Base-by-base conservation (phyloP, 2,888 invertebrate genomes). In the Euproctis similis region DNA sequence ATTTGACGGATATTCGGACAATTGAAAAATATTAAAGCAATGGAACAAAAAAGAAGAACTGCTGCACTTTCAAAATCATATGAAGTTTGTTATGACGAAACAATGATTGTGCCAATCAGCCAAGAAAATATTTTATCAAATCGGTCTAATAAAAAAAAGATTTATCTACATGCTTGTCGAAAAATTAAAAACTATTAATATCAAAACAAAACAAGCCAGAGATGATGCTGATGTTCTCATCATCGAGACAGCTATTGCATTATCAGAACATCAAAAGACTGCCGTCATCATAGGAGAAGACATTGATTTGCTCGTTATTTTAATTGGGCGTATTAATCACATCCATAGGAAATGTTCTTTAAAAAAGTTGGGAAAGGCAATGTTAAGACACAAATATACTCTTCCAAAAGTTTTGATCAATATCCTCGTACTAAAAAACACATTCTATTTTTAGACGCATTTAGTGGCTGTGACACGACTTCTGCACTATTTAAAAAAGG, bases 21-120 rank as follows among this genome's bases (percentile, higher is more conserved):
- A 16, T 5, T 16, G 7, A 16, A 16, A 16, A 7, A 5, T 7
- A 7, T 16, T 16, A 16, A 16, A 5, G 4, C 7, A 4, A 4
- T 7, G 51, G 58, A 65, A 39, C 60, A 55, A 37, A 53, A 32
- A 37, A 59, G 59, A 56, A 53, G 59, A 59, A 62, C 60, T 49
- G 54, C 55, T 51, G 58, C 55, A 16, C 4, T 16, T 16, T 16
- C 16, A 16, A 7, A 16, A 16, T 16, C 16, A 16, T 16, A 5
- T 16, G 53, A 59, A 60, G 53, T 62, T 46, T 46, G 44, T 49
- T 67, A 61, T 35, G 56, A 58, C 34, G 51, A 53, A 54, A 36
- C 39, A 36, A 50, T 47, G 50, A 24, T 34, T 38, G 42, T 47
- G 22, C 42, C 44, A 39, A 35, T 45, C 30, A 45, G 27, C 28